Base-by-base conservation (phyloP, 2,888 invertebrate genomes). In the Eupithecia insigniata region DNA sequence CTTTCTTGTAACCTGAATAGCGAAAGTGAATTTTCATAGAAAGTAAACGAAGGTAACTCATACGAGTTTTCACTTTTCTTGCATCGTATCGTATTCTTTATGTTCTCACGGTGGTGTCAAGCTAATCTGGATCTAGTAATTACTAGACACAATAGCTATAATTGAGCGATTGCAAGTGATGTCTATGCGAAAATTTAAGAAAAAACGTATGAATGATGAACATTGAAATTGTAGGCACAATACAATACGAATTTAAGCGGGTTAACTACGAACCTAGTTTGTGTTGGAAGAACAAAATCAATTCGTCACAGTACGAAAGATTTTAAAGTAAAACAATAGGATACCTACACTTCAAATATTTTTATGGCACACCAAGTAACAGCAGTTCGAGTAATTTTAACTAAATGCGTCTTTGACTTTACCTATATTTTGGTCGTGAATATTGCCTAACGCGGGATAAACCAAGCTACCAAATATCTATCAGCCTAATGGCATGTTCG, bases 41-140 rank as follows among this genome's bases (percentile, higher is more conserved):
- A 69, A 74, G 74, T 64, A 67, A 67, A 71, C 69, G 55, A 22
- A 69, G 46, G 66, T 46, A 55, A 60, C 70, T 66, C 68, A 74
- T 71, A 74, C 66, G 67, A 22, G 61, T 78, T 77, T 77, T 72
- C 74, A 72, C 74, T 76, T 75, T 72, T 72, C 75, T 75, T 75
- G 65, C 36, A 62, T 22, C 32, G 58, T 60, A 60, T 60, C 64
- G 43, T 70, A 66, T 74, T 77, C 67, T 73, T 67, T 73, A n/a
- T 16, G 62, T 77, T 79, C 77, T 46, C 77, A 79, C 79, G 76
- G 32, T 71, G 30, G 66, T 70, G 62, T 77, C 71, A 67, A 73
- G 70, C 64, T 74, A 73, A 78, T 81, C 81, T 78, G 70, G 72
- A 80, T 81, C 73, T 72, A 34, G 34, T 76, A 81, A 80, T 79